These are phyloP conservation scores for Galbula dea DNA, from an alignment of 2,113 vertebrate genomes.

Conservation along the genomic window DNA sequence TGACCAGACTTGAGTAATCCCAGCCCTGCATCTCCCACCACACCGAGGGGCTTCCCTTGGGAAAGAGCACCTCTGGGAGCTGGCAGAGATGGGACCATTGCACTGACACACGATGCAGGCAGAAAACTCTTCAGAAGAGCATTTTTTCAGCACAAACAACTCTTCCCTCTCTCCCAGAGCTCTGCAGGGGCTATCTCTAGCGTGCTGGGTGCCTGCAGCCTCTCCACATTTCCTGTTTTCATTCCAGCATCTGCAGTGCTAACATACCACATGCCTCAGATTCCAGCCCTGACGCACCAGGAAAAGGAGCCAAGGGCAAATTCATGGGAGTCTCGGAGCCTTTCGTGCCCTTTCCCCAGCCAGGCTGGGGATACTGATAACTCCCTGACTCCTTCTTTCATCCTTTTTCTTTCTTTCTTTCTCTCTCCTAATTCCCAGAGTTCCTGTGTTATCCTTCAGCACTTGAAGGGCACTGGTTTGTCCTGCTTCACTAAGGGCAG, in stretches of 20 bases:
- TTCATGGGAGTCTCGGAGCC: not conserved
- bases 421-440: not conserved
- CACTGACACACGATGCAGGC: not conserved
- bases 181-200: not conserved
- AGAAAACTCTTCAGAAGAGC: not conserved
- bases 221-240: constrained; percentile 37
- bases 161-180: not conserved
- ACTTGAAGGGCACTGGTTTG: not conserved
- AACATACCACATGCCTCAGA: not conserved
- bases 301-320: constrained; percentile 19
- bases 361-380: not conserved
- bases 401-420: not conserved
- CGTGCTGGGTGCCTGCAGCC: not conserved
- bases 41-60: not conserved
- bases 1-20: not conserved
- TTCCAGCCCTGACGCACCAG: constrained; percentile 14
- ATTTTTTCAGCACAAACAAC: rapidly evolving
- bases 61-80: not conserved
- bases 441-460: not conserved
- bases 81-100: not conserved
- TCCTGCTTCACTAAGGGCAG: not conserved
- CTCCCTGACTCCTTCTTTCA: not conserved
- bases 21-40: not conserved
- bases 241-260: constrained; percentile 31
- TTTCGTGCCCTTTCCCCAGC: not conserved